Evolutionary conservation across 1,140 invertebrate species (phyloP).

Genomic region (Aphelinus certus): DNA sequence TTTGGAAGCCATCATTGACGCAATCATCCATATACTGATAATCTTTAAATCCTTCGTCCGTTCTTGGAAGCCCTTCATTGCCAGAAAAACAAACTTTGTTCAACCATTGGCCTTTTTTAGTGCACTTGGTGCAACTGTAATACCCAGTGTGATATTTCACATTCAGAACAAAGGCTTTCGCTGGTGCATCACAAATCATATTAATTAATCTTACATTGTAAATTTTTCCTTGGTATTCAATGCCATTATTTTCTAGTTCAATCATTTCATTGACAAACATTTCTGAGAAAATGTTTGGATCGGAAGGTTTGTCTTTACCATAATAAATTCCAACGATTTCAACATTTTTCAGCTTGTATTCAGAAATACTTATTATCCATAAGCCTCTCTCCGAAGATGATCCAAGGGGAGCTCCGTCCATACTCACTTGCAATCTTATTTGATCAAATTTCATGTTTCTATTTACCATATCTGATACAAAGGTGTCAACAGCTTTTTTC

Average conservation of each 20-base stretch:
- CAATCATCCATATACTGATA: constrained; percentile 6
- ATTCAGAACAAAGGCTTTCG: constrained; percentile 43
- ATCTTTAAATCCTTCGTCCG: constrained; percentile 30
- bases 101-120: constrained; percentile 19
- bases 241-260: constrained; percentile 24
- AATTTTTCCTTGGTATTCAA: constrained; percentile 15
- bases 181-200: constrained; percentile 44
- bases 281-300: constrained; percentile 31
- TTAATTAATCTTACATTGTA: constrained; percentile 29
- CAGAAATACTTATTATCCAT: too few relatives aligned
- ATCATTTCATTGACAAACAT: constrained; percentile 37
- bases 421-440: too few relatives aligned
- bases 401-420: too few relatives aligned
- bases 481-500: too few relatives aligned
- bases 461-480: too few relatives aligned
- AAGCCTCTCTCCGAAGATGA: too few relatives aligned
- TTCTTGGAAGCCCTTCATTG: constrained; percentile 15
- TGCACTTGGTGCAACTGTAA: constrained; percentile 42
- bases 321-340: constrained; percentile 39
- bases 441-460: too few relatives aligned
- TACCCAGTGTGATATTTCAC: constrained; percentile 44
- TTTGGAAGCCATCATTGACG: too few relatives aligned
- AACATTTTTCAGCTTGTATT: too few relatives aligned
- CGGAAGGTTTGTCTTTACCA: constrained; percentile 34
- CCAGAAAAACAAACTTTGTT: constrained; percentile 28